phyloP scores from a whole-genome alignment of 1,140 invertebrate genomes.

The Trichogramma pretiosum region DNA sequence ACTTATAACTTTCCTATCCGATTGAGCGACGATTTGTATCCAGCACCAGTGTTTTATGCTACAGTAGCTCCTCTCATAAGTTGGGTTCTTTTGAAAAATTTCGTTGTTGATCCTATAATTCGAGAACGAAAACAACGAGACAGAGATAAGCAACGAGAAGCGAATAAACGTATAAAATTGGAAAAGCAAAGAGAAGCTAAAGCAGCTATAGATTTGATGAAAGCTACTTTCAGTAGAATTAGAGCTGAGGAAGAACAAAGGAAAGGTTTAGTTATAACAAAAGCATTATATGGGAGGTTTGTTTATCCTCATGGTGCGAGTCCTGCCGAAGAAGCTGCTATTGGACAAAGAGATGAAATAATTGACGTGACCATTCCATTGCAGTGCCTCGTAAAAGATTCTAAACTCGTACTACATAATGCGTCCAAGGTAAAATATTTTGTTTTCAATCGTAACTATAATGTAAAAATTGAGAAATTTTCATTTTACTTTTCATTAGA shows the following conservation, averaged over 20 bases:
- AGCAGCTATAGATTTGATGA: constrained; percentile 82
- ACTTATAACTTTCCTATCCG: constrained; percentile 83
- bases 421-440: constrained; percentile 66
- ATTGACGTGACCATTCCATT: constrained; percentile 89
- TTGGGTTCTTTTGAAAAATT: constrained; percentile 73
- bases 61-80: constrained; percentile 75
- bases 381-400: constrained; percentile 89
- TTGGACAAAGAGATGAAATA: constrained; percentile 48
- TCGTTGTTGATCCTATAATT: constrained; percentile 80
- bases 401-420: constrained; percentile 75
- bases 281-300: constrained; percentile 74
- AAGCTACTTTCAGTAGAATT: constrained; percentile 68
- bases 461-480: no score
- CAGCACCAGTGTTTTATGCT: constrained; percentile 86
- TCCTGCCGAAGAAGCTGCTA: constrained; percentile 26
- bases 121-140: constrained; percentile 67
- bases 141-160: constrained; percentile 62
- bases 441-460: constrained; percentile 4
- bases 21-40: constrained; percentile 80
- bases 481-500: constrained; percentile 51
- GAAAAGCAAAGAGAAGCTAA: constrained; percentile 76
- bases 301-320: constrained; percentile 35
- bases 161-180: constrained; percentile 62
- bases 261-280: constrained; percentile 75
- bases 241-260: constrained; percentile 65